Base-by-base conservation (phyloP, 2,888 invertebrate species). In the Deilephila elpenor region DNA sequence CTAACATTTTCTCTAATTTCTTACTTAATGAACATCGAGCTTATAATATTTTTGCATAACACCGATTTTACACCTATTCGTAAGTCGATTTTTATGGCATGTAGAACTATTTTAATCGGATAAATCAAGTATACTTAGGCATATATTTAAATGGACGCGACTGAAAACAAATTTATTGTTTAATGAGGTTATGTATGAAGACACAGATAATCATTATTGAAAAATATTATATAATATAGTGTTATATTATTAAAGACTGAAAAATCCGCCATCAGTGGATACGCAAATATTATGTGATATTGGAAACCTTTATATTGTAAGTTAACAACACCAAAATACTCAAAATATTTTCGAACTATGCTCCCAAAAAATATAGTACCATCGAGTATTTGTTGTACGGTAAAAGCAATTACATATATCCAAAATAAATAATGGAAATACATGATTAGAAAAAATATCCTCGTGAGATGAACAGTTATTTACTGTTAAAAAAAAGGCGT, bases 11-110 rank as follows among this genome's bases (percentile, higher is more conserved):
- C 1, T 51, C 67, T 67, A 67, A 51, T 51, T 37, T 34, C 64
- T 67, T 67, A 67, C 44, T 44, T 67, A 67, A 67, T 67, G 67
- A 67, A 67, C 67, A 67, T 67, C 67, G 51, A 67, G 67, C 51
- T 67, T 67, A 64, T 64, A 67, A 14, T 67, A 51, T n/a, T 56
- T 56, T 53, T n/a, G 25, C 60, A 67, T 51, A 67, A 67, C 67
- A 67, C 25, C 67, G 44, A 67, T 25, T 51, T 44, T 67, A 67
- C 44, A 51, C 14, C 67, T 67, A 67, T 67, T 67, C 64, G 64
- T 64, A 64, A 67, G 51, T 51, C 64, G 29, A 32, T 61, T 7
- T 19, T n/a, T 64, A 64, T 64, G 56, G n/a, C 56, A 56, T 44
- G 20, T 8, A 20, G 20, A 67, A 44, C 67, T 67, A 67, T 25